Conservation (phyloP, 2,797 vertebrate genomes). For the Perodicticus potto region DNA sequence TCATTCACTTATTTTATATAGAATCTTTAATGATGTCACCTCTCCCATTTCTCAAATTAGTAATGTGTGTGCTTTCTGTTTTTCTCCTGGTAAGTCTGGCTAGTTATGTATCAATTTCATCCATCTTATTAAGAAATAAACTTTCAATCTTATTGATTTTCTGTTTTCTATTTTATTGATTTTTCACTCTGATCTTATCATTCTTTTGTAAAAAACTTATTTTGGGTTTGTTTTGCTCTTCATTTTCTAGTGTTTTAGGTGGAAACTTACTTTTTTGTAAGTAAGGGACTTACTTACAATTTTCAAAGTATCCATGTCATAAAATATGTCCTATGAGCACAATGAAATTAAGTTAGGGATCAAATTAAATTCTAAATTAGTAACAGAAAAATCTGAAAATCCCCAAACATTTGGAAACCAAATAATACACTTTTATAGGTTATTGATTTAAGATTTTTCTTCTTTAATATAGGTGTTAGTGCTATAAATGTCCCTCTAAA, state of each 20-base stretch:
- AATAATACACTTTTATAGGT: not conserved
- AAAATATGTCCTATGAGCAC: not conserved
- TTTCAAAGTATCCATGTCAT: not conserved
- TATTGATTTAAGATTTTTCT: not conserved
- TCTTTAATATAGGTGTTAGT: not conserved
- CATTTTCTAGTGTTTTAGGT: not conserved
- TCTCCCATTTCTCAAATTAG: not conserved
- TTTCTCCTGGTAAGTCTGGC: not conserved
- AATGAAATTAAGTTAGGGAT: slow-evolving; percentile 29
- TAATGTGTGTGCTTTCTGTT: not conserved
- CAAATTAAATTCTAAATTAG: slow-evolving; percentile 20
- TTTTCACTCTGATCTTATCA: not conserved
- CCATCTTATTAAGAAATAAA: not conserved
- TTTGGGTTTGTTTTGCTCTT: not conserved
- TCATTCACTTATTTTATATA: not conserved
- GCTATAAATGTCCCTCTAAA: not conserved
- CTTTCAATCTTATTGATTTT: not conserved
- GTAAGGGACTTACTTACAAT: not conserved
- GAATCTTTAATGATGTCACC: not conserved
- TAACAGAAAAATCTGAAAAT: not conserved
- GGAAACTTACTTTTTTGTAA: not conserved
- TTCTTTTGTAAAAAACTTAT: not conserved
- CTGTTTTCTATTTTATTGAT: not conserved
- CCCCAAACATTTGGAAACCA: not conserved
- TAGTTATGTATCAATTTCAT: not conserved